A percentile compares a stretch with the other conserved stretches of the same genome.
These are phyloP conservation scores for Heliconius himera DNA, from an alignment of 1,140 invertebrate genomes.

Conservation along the genomic window DNA sequence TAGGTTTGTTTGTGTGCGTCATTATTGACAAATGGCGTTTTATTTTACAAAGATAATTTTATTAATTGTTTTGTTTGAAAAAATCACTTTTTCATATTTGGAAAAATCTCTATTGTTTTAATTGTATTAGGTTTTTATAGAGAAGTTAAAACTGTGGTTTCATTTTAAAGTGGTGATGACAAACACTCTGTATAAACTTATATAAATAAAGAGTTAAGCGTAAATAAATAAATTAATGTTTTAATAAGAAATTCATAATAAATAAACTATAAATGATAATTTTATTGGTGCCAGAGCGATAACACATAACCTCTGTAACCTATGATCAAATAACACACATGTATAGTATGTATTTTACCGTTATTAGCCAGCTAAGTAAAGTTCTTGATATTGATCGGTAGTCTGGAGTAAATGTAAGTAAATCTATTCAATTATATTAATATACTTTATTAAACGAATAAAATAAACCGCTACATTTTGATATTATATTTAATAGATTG, in stretches of 20 bases:
- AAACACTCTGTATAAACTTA: background rate
- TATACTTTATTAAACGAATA: slow-evolving; percentile 6
- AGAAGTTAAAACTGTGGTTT: too few species aligned
- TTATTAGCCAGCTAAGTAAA: background rate
- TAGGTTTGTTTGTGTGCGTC: too few species aligned
- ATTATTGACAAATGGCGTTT: too few species aligned
- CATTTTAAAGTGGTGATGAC: too few species aligned
- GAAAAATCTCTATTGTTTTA: too few species aligned
- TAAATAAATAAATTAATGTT: background rate
- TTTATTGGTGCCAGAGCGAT: background rate
- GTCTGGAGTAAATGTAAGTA: slow-evolving; percentile 18
- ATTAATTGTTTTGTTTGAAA: too few species aligned
- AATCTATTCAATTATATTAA: slow-evolving; percentile 12
- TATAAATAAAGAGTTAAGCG: background rate
- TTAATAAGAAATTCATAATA: background rate
- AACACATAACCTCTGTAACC: slow-evolving; percentile 1
- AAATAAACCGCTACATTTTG: too few species aligned
- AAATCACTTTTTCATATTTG: too few species aligned
- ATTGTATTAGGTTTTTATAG: too few species aligned
- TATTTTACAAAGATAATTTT: too few species aligned
- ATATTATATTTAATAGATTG: too few species aligned
- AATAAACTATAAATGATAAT: background rate
- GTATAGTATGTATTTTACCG: background rate
- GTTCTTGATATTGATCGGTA: background rate
- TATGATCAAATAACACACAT: background rate